Evolutionary conservation across 2,888 invertebrate species (phyloP).

Genomic region (Ischnus inquisitorius): DNA sequence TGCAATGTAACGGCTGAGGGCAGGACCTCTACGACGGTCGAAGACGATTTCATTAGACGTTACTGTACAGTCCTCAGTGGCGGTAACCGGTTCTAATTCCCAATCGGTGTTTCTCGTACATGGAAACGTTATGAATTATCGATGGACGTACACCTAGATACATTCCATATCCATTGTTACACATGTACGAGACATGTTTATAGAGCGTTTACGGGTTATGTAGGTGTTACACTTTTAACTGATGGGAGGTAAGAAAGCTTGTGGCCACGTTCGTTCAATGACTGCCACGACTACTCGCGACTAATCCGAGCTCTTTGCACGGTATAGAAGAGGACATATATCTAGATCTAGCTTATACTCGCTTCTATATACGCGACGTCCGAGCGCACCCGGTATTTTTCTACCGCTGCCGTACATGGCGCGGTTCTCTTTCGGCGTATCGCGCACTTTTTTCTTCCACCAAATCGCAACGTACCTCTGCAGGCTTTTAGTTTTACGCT

Average conservation of each 20-base stretch:
- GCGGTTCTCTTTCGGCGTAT: too few species aligned
- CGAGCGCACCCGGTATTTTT: neutral
- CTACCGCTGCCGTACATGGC: neutral
- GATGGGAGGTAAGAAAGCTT: conserved; percentile 43
- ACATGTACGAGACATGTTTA: neutral
- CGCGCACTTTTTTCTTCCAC: too few species aligned
- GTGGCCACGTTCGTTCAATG: conserved; percentile 58
- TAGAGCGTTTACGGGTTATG: conserved; percentile 4
- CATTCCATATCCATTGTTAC: conserved; percentile 11
- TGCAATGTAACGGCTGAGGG: conserved; percentile 32
- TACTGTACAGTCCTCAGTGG: neutral
- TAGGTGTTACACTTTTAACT: conserved; percentile 30
- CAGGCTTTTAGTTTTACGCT: too few species aligned
- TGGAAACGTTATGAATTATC: conserved; percentile 13
- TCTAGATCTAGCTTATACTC: neutral
- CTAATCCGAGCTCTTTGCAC: conserved; percentile 21
- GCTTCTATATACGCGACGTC: neutral
- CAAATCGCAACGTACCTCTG: too few species aligned
- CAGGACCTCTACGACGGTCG: neutral
- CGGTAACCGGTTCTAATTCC: neutral
- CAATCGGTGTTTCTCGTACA: neutral
- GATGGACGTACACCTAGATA: conserved; percentile 22
- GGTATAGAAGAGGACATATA: neutral
- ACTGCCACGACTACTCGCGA: conserved; percentile 55
- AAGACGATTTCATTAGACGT: neutral